These are phyloP conservation scores for Hestina assimilis DNA, from an alignment of 1,140 invertebrate genomes.

Conservation along the genomic window DNA sequence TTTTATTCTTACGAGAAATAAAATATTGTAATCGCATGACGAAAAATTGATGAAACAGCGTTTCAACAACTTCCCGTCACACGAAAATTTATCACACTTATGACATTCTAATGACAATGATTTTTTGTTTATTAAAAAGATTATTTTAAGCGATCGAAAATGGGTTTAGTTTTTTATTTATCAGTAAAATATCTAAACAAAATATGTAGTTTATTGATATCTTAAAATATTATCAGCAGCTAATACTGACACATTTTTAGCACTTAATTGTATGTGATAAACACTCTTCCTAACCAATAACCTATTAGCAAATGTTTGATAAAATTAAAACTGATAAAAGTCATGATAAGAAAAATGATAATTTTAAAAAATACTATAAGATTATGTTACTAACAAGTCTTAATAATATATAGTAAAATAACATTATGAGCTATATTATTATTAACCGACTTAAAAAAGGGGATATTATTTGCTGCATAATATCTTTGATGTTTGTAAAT, in stretches of 20 bases:
- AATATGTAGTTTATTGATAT: neutral
- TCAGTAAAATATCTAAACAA: neutral
- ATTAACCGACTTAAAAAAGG: too few relatives aligned
- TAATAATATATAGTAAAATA: too few relatives aligned
- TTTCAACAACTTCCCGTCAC: too few relatives aligned
- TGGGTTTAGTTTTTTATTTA: neutral
- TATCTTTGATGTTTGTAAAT: too few relatives aligned
- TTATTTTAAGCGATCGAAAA: neutral
- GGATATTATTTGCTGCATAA: too few relatives aligned
- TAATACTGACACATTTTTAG: slow-evolving; percentile 6
- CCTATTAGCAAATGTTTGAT: slow-evolving; percentile 3
- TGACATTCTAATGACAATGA: too few relatives aligned
- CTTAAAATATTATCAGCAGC: slow-evolving; percentile 3
- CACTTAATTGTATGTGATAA: slow-evolving; percentile 17
- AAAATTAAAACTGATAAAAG: neutral
- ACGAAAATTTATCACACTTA: too few relatives aligned
- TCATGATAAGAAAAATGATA: neutral
- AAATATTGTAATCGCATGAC: too few relatives aligned
- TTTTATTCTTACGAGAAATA: too few relatives aligned
- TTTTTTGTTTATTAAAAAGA: neutral
- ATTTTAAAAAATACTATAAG: neutral
- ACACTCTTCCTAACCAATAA: slow-evolving; percentile 9
- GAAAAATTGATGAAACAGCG: too few relatives aligned
- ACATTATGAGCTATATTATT: too few relatives aligned
- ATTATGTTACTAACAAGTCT: too few relatives aligned